Evolutionary conservation across 2,888 invertebrate genomes (phyloP).

Genomic region (Mongoloraphidia duomilia): DNA sequence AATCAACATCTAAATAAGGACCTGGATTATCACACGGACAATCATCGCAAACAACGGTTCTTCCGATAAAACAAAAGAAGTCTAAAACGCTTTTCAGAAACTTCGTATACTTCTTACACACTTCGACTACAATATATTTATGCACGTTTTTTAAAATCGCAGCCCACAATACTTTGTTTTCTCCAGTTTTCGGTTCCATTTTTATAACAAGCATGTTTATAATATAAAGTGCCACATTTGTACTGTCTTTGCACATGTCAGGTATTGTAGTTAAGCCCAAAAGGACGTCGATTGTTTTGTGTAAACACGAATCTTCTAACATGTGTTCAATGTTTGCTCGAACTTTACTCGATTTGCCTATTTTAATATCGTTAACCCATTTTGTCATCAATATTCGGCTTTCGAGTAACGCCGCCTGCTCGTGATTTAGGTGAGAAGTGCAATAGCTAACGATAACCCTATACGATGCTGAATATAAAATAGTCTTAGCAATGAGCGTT

Average conservation of each 20-base stretch:
- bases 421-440: conserved; percentile 11
- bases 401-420: conserved; percentile 16
- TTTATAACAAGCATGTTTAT: conserved; percentile 21
- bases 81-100: conserved; percentile 30
- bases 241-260: conserved; percentile 12
- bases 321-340: conserved; percentile 21
- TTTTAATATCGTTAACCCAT: conserved; percentile 19
- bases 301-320: conserved; percentile 25
- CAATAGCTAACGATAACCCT: conserved; percentile 22
- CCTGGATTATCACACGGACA: no score
- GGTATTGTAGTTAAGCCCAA: conserved; percentile 21
- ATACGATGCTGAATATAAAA: conserved; percentile 21
- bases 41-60: neutral
- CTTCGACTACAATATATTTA: conserved; percentile 20
- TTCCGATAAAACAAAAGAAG: conserved; percentile 15
- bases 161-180: conserved; percentile 27
- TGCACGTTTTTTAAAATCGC: conserved; percentile 24
- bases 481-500: conserved; percentile 22
- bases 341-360: conserved; percentile 21
- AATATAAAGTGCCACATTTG: conserved; percentile 20
- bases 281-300: conserved; percentile 22
- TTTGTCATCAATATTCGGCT: conserved; percentile 20
- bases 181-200: conserved; percentile 24
- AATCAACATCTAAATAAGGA: no score
- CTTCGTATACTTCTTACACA: conserved; percentile 23